Evolutionary conservation across 2,797 vertebrate genomes (phyloP).

Genomic region (Oryzias dopingdopingensis): DNA sequence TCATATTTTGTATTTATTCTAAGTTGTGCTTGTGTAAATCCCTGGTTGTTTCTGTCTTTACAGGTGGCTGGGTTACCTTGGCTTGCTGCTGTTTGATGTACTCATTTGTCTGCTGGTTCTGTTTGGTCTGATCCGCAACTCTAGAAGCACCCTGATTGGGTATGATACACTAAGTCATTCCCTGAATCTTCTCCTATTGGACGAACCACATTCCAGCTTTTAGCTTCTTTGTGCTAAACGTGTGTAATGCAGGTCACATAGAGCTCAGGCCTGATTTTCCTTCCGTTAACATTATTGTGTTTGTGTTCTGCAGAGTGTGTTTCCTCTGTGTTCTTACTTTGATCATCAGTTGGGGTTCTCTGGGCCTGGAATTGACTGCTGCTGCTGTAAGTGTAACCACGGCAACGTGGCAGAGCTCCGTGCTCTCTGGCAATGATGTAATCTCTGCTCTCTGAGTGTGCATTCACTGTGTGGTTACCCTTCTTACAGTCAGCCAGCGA

Average conservation of each 20-base stretch:
- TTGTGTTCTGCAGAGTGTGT: conserved; percentile 82
- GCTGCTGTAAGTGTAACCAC: conserved; percentile 87
- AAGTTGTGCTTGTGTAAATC: background rate
- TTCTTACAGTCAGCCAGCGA: conserved; percentile 87
- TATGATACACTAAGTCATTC: conserved; percentile 22
- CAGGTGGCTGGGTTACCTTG: conserved; percentile 92
- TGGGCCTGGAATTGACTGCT: conserved; percentile 89
- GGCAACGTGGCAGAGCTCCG: conserved; percentile 56
- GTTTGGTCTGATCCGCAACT: conserved; percentile 93
- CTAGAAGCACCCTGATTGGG: conserved; percentile 86
- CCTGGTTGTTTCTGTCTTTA: conserved; percentile 4
- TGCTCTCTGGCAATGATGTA: conserved; percentile 58
- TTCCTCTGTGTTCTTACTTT: conserved; percentile 90
- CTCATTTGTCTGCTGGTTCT: conserved; percentile 93
- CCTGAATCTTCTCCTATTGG: conserved; percentile 10
- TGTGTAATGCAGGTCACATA: background rate
- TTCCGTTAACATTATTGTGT: background rate
- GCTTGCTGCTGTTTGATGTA: conserved; percentile 88
- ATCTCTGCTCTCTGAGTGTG: conserved; percentile 42
- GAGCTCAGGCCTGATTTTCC: background rate
- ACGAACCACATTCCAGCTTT: background rate
- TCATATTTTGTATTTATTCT: no score
- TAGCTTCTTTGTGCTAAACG: background rate
- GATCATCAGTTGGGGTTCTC: conserved; percentile 89
- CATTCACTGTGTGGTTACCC: conserved; percentile 34